Conservation (phyloP, 2,113 vertebrate genomes). For the Neogobius melanostomus region DNA sequence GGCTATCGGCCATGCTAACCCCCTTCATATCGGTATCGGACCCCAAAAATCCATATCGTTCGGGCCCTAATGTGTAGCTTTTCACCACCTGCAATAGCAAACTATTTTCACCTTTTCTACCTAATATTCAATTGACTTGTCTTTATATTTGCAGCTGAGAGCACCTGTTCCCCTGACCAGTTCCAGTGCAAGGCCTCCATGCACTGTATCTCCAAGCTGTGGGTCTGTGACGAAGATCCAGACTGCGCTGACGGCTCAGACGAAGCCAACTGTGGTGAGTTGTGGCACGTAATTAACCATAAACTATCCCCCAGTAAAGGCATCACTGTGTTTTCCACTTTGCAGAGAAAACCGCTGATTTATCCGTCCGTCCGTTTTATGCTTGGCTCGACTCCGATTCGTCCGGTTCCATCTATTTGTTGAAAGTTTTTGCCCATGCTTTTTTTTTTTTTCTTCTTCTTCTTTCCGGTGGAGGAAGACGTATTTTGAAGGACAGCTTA, state of each 20-base stretch:
- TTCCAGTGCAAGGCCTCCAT: conserved; percentile 98
- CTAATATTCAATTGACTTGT: too few relatives aligned
- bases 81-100: too few relatives aligned
- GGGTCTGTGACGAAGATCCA: conserved; percentile 97
- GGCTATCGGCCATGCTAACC: too few relatives aligned
- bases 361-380: conserved; percentile 51
- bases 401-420: conserved; percentile 8
- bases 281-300: conserved; percentile 45
- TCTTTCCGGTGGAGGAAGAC: neutral
- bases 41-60: too few relatives aligned
- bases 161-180: conserved; percentile 96
- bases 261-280: conserved; percentile 96
- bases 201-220: conserved; percentile 97
- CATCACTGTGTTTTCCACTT: conserved; percentile 20
- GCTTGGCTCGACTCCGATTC: conserved; percentile 32
- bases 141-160: conserved; percentile 83
- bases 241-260: conserved; percentile 97
- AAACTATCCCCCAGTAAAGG: conserved; percentile 32
- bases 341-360: conserved; percentile 35
- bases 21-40: too few relatives aligned
- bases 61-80: too few relatives aligned
- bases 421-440: neutral
- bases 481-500: conserved; percentile 29
- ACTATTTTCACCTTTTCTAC: too few relatives aligned
- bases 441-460: neutral